A percentile compares a stretch with the other conserved stretches of the same genome.
phyloP scores from a whole-genome alignment of 2,888 invertebrate species.

The Ctenicera cuprea region DNA sequence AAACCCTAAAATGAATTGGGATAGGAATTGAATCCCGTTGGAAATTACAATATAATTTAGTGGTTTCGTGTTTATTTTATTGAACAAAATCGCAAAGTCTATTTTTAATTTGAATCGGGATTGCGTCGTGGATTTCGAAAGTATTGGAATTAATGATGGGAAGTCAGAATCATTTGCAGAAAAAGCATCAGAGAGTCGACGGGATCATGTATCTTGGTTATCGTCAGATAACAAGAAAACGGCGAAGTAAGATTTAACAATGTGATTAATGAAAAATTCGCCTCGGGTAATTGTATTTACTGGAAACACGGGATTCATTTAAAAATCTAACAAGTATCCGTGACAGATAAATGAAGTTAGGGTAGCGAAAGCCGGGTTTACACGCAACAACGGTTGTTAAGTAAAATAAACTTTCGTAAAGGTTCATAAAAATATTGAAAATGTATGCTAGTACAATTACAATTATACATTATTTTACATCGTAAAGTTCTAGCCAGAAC shows the following conservation, averaged over 20 bases:
- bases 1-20: not conserved
- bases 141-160: conserved; percentile 48
- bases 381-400: not conserved
- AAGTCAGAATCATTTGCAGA: conserved; percentile 17
- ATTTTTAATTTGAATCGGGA: too few relatives aligned
- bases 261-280: conserved; percentile 61
- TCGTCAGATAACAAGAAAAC: conserved; percentile 50
- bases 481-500: too few relatives aligned
- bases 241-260: conserved; percentile 57
- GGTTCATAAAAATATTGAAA: too few relatives aligned
- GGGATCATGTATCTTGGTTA: conserved; percentile 57
- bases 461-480: too few relatives aligned
- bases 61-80: not conserved
- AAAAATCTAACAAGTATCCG: conserved; percentile 56
- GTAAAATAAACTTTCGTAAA: too few relatives aligned
- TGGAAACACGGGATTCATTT: conserved; percentile 52
- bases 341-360: conserved; percentile 48
- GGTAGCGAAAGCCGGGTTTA: conserved; percentile 16
- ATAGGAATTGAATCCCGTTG: not conserved
- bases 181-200: not conserved
- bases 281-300: conserved; percentile 58
- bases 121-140: not conserved
- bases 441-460: too few relatives aligned
- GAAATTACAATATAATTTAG: not conserved
- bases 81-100: too few relatives aligned